Conservation (phyloP, 2,797 vertebrate species). For the Ficedula albicollis region DNA sequence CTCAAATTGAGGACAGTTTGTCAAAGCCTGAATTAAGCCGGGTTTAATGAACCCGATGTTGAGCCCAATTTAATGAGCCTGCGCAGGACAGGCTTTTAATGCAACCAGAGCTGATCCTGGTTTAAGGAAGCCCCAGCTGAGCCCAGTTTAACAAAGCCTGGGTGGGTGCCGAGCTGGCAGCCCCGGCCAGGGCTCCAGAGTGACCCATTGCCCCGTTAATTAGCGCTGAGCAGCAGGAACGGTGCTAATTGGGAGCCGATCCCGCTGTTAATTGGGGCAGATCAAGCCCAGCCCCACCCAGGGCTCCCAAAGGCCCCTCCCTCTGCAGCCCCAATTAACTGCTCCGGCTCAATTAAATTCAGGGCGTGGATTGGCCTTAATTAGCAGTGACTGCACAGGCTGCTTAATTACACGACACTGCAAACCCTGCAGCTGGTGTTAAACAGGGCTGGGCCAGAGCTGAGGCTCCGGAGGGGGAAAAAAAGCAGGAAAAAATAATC, state of each 20-base stretch:
- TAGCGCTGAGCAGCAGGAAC: fast-evolving
- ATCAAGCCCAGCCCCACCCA: neutral
- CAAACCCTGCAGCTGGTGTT: fast-evolving
- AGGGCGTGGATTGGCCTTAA: neutral
- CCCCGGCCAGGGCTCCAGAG: fast-evolving
- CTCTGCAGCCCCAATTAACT: neutral
- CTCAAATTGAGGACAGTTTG: fast-evolving
- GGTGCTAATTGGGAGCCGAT: fast-evolving
- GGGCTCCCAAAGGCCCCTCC: neutral
- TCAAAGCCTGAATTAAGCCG: neutral
- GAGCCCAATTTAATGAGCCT: neutral
- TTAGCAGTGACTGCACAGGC: neutral
- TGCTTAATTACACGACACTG: neutral
- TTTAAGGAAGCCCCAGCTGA: fast-evolving
- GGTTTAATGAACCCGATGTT: fast-evolving
- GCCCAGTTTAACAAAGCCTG: neutral
- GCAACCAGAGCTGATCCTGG: no score
- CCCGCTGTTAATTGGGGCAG: neutral
- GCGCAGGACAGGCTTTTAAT: no score
- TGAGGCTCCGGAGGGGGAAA: neutral
- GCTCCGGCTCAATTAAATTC: neutral
- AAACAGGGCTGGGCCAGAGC: neutral
- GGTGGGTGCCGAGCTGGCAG: neutral
- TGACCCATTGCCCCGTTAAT: neutral
- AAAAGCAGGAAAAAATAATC: fast-evolving